Evolutionary conservation across 2,113 vertebrate genomes (phyloP), one percentile per base, ranked within the genome.

Genomic region (Atherinomorus stipes): DNA sequence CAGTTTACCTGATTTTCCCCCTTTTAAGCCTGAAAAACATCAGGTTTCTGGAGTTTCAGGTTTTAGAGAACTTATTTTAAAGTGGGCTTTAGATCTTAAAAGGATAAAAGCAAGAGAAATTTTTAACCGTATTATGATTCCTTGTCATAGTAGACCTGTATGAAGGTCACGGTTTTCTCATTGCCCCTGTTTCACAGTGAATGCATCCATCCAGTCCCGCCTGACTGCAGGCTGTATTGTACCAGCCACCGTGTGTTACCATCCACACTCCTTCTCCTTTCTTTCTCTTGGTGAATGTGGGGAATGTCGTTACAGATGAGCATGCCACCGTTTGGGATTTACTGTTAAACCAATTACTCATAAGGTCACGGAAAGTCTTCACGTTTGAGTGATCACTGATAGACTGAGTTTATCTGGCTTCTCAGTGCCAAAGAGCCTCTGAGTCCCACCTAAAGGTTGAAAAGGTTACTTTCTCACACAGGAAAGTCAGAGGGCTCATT

Each of bases 331-430:
- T 45, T 73, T 54, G 2, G 25, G 81, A 80, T 85, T 89, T 79
- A 34, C 58, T 22, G 71, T 80, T 85, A 78, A 90, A 74, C 79
- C 86, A 79, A 84, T 89, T 86, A 85, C 31, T 63, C 49, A 21
- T 7, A 4, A 78, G 68, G 66, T 82, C 73, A 71, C 23, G 66
- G 15, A 13, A 76, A 69, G 71, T 42, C 28, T 57, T 74, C 62
- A 69, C 63, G 19, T 81, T 76, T 56, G 61, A 76, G 56, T 0
- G 23, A 66, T 63, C 58, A 16, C 73, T 44, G 42, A 72, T 68
- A 31, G 64, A 75, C 42, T 11, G 3, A 38, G 69, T 71, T 65
- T 38, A 79, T 53, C 66, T 15, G 64, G 22, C 25, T 47, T 13
- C 21, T 75, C 19, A 49, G 44, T 22, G 54, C 1, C 0, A 37